Evolutionary conservation across 2,113 vertebrate species (phyloP), one percentile per base, ranked within the genome.

Genomic region (Labeo rohita): DNA sequence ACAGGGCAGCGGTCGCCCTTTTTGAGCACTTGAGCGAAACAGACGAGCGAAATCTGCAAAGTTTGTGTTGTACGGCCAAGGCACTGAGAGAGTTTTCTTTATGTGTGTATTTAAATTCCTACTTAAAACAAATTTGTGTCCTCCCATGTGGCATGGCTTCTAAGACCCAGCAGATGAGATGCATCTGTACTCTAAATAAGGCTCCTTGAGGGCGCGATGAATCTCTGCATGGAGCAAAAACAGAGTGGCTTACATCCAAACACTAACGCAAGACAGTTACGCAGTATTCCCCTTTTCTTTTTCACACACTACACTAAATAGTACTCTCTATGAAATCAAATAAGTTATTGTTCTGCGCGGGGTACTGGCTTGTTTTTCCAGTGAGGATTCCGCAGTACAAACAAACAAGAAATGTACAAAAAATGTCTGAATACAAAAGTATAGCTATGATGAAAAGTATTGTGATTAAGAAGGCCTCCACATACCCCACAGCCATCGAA

Each of bases 181-280:
- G 81, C 83, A 88, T 78, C 50, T 88, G 84, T 85, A 82, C 82
- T 83, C 77, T 86, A 88, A 49, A 68, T 80, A 78, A 83, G 84
- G 73, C 79, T 84, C 66, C 74, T 85, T 43, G 59, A 68, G 84
- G 84, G 77, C 49, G 59, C 13, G 18, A 70, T 83, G 63, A 70
- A 78, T 77, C 39, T 36, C 74, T 68, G 78, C 84, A 78, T 81
- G 70, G 74, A 74, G 68, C 85, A 49, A 68, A 86, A 72, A 86
- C 80, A 45, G 15, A 80, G 79, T 78, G 87, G 84, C 74, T 84
- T 52, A 52, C 80, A 54, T 87, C 86, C 86, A 87, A 54, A 61
- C 4, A 2, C 65, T 78, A 87, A 79, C 86, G n/a, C 74, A 73
- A 85, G 81, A 68, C 85, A 88, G 65, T 80, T 73, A 63, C 43